These are phyloP conservation scores for Eurytoma adleriae DNA, from an alignment of 2,888 invertebrate genomes.

Conservation along the genomic window DNA sequence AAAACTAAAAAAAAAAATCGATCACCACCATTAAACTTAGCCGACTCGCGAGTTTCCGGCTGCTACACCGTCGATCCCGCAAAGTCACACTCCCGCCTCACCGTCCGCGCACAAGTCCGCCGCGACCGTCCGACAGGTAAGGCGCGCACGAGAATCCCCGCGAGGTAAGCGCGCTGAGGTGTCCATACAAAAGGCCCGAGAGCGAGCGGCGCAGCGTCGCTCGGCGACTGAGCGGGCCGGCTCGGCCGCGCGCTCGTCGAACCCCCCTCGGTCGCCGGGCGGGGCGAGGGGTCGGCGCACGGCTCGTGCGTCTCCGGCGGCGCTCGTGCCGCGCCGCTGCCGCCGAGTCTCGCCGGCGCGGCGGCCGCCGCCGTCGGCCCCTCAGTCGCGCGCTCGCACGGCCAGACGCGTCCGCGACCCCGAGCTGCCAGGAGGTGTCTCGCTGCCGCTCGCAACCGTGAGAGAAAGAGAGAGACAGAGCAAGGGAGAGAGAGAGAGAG, in stretches of 20 bases:
- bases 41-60: no score
- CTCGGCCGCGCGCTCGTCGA: slow-evolving; percentile 56
- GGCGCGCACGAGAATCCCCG: slow-evolving; percentile 5
- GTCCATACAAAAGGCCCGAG: slow-evolving; percentile 33
- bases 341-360: slow-evolving; percentile 56
- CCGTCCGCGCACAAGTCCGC: no score
- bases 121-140: not conserved
- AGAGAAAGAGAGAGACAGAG: no score
- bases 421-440: slow-evolving; percentile 63
- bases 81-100: no score
- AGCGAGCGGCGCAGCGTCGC: slow-evolving; percentile 48
- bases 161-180: not conserved
- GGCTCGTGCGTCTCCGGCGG: slow-evolving; percentile 61
- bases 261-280: slow-evolving; percentile 15
- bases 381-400: slow-evolving; percentile 63
- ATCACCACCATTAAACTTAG: no score
- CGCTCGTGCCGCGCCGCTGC: slow-evolving; percentile 66
- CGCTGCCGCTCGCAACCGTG: slow-evolving; percentile 16
- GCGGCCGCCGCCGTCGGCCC: slow-evolving; percentile 56
- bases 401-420: slow-evolving; percentile 75
- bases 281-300: not conserved
- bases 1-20: no score
- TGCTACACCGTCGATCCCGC: no score
- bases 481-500: no score
- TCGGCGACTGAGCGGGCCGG: slow-evolving; percentile 57